Evolutionary conservation across 2,888 invertebrate genomes (phyloP).

Genomic region (Drosophila kambysellisi): DNA sequence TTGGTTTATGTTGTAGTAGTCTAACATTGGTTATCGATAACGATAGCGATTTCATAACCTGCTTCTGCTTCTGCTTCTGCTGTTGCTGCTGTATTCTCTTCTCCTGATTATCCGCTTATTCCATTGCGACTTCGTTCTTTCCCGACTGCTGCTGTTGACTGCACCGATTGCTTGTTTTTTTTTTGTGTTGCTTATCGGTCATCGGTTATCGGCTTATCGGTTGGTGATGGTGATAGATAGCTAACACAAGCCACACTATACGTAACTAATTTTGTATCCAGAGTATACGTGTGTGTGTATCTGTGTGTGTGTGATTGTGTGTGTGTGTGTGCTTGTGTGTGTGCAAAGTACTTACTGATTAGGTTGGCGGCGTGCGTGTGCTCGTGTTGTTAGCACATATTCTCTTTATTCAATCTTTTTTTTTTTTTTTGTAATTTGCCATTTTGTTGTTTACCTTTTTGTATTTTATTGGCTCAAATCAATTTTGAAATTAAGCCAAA

Average conservation of each 20-base stretch:
- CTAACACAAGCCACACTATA: constrained; percentile 33
- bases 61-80: constrained; percentile 30
- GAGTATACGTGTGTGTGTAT: constrained; percentile 11
- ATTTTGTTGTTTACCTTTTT: constrained; percentile 44
- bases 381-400: constrained; percentile 70
- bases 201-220: constrained; percentile 34
- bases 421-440: constrained; percentile 21
- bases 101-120: constrained; percentile 12
- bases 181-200: background rate
- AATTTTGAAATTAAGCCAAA: constrained; percentile 44
- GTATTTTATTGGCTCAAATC: constrained; percentile 45
- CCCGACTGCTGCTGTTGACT: constrained; percentile 28
- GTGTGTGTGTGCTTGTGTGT: constrained; percentile 33
- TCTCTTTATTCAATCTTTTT: constrained; percentile 27
- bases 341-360: constrained; percentile 69
- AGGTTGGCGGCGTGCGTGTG: constrained; percentile 70
- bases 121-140: constrained; percentile 12
- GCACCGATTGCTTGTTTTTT: constrained; percentile 23
- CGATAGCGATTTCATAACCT: constrained; percentile 41
- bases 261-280: constrained; percentile 22
- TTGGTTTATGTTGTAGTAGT: constrained; percentile 11
- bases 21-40: constrained; percentile 35
- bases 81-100: constrained; percentile 8
- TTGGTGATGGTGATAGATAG: constrained; percentile 20
- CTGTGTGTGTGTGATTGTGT: constrained; percentile 7